Percentiles rank a stretch among this genome's conserved stretches.
Conservation (phyloP, 2,888 invertebrate species). For the Parnassius orleans region DNA sequence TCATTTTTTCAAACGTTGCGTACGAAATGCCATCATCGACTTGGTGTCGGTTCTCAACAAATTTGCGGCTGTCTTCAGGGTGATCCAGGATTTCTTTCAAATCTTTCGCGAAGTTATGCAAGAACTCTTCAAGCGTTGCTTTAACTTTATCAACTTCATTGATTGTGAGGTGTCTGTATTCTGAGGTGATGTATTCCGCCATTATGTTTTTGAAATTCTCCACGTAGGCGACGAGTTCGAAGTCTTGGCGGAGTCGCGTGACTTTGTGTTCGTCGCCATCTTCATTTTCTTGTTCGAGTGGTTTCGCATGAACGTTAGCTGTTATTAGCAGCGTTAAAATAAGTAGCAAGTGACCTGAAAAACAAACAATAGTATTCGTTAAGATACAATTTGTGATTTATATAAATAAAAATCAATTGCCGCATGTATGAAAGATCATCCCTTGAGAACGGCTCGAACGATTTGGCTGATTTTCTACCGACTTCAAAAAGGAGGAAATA, state of each 20-base stretch:
- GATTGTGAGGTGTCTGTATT: constrained; percentile 34
- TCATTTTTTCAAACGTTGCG: constrained; percentile 36
- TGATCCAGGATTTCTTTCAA: constrained; percentile 34
- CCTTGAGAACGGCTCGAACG: too few species aligned
- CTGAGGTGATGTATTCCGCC: constrained; percentile 36
- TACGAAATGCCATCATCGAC: constrained; percentile 36
- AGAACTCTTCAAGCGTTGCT: constrained; percentile 38
- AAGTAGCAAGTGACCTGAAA: constrained; percentile 1
- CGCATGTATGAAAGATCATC: too few species aligned
- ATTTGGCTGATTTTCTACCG: too few species aligned
- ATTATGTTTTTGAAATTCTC: constrained; percentile 38
- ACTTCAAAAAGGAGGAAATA: too few species aligned
- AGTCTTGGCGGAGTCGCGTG: not conserved
- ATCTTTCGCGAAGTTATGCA: constrained; percentile 40
- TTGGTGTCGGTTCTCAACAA: constrained; percentile 9
- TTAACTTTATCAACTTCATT: constrained; percentile 35
- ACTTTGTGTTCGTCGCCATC: not conserved
- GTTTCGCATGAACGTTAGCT: not conserved
- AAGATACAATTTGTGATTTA: too few species aligned
- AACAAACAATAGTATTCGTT: too few species aligned
- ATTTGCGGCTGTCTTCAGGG: not conserved
- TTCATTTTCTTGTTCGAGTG: not conserved
- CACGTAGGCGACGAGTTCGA: constrained; percentile 33
- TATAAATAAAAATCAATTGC: too few species aligned
- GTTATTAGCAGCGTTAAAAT: not conserved